A percentile compares a stretch with the other conserved stretches of the same genome.
These are phyloP conservation scores for Anguilla rostrata DNA, from an alignment of 2,113 vertebrate genomes.

Conservation along the genomic window DNA sequence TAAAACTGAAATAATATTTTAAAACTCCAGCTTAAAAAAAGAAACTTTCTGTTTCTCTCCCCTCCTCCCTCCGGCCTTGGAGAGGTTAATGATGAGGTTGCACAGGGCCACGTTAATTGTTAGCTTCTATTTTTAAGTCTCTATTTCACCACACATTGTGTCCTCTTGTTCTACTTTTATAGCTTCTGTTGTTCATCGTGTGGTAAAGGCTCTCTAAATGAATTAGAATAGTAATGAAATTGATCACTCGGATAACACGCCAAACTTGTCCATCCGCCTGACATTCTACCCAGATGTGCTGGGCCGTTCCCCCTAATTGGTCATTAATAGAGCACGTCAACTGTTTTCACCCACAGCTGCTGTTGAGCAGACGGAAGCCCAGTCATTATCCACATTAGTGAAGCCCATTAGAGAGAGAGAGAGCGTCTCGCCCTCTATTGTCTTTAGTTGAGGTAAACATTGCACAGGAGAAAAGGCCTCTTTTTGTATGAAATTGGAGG, in stretches of 20 bases:
- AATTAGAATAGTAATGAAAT: neutral
- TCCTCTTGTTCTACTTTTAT: too few relatives aligned
- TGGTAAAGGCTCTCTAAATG: neutral
- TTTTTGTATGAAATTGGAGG: neutral
- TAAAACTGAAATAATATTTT: too few relatives aligned
- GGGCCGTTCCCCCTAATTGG: constrained; percentile 1
- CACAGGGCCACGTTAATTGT: too few relatives aligned
- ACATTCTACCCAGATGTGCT: neutral
- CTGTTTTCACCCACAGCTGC: constrained; percentile 23
- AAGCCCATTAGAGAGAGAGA: constrained; percentile 1
- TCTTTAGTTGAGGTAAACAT: neutral
- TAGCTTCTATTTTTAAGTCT: too few relatives aligned
- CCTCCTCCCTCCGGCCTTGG: too few relatives aligned
- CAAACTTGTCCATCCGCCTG: neutral
- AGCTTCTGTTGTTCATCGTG: neutral
- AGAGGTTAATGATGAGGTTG: too few relatives aligned
- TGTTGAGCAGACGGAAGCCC: neutral
- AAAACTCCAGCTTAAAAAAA: too few relatives aligned
- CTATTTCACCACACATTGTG: too few relatives aligned
- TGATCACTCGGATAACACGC: neutral
- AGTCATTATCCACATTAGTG: constrained; percentile 23
- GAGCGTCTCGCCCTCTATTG: neutral
- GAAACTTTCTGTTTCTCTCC: too few relatives aligned
- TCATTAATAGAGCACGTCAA: constrained; percentile 5
- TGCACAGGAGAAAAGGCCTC: neutral